These are phyloP conservation scores for Acanthopleura granulata DNA, from an alignment of 2,888 invertebrate genomes.

Conservation along the genomic window DNA sequence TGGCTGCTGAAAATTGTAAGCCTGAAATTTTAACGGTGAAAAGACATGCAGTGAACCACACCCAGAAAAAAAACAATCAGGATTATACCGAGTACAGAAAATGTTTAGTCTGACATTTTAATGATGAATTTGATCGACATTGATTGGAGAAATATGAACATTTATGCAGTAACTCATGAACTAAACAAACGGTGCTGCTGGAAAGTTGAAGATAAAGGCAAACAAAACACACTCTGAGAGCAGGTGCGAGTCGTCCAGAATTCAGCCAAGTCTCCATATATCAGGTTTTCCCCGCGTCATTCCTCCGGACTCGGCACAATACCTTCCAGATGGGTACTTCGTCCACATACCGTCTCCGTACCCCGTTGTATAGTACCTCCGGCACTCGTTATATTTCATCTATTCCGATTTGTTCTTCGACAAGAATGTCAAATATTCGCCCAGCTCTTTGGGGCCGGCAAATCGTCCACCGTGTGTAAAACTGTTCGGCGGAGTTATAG, in stretches of 20 bases:
- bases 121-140: too few relatives aligned
- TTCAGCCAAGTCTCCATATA: neutral
- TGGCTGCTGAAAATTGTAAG: too few relatives aligned
- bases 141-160: too few relatives aligned
- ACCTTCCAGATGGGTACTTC: neutral
- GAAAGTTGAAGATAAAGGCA: too few relatives aligned
- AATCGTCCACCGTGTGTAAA: neutral
- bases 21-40: too few relatives aligned
- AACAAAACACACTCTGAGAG: too few relatives aligned
- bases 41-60: too few relatives aligned
- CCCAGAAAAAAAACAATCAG: too few relatives aligned
- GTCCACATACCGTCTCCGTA: neutral
- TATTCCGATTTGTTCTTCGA: conserved; percentile 2
- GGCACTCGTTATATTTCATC: neutral
- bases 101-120: too few relatives aligned
- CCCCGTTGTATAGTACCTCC: neutral
- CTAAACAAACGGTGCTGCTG: too few relatives aligned
- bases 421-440: neutral
- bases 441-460: neutral
- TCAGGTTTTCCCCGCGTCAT: neutral
- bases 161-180: too few relatives aligned
- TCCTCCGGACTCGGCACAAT: neutral
- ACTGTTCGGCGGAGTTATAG: neutral
- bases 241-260: neutral
- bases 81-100: too few relatives aligned